phyloP scores from a whole-genome alignment of 2,797 vertebrate species.

The Muraenolepis orangiensis region DNA sequence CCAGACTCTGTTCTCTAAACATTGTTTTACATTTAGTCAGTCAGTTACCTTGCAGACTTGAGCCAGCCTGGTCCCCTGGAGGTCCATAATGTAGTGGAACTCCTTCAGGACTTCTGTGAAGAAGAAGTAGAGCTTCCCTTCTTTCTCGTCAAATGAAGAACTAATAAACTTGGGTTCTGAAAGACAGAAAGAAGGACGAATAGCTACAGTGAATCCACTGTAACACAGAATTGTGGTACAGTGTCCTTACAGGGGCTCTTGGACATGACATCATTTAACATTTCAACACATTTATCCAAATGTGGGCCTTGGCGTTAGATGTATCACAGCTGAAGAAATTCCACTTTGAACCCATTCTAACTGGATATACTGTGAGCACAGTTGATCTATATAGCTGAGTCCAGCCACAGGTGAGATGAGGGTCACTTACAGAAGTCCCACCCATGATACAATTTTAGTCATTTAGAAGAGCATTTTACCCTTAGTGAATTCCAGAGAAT shows the following conservation, averaged over 20 bases:
- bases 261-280: too few relatives aligned
- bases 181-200: slow-evolving; percentile 32
- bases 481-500: too few relatives aligned
- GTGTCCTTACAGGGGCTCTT: too few relatives aligned
- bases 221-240: background rate
- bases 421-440: too few relatives aligned
- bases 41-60: slow-evolving; percentile 69
- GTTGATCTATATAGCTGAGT: too few relatives aligned
- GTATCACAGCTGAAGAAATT: background rate
- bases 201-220: background rate
- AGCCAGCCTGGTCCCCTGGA: slow-evolving; percentile 58
- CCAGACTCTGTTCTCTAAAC: background rate
- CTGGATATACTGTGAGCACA: too few relatives aligned
- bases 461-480: too few relatives aligned
- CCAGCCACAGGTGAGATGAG: too few relatives aligned
- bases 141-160: slow-evolving; percentile 54
- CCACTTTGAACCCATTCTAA: too few relatives aligned
- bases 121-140: slow-evolving; percentile 85
- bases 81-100: slow-evolving; percentile 43
- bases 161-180: slow-evolving; percentile 80
- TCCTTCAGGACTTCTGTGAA: slow-evolving; percentile 67
- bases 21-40: background rate
- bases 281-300: too few relatives aligned
- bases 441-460: too few relatives aligned
- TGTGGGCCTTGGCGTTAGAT: background rate